Conservation (phyloP, 2,797 vertebrate species). For the Tolypeutes matacus region DNA sequence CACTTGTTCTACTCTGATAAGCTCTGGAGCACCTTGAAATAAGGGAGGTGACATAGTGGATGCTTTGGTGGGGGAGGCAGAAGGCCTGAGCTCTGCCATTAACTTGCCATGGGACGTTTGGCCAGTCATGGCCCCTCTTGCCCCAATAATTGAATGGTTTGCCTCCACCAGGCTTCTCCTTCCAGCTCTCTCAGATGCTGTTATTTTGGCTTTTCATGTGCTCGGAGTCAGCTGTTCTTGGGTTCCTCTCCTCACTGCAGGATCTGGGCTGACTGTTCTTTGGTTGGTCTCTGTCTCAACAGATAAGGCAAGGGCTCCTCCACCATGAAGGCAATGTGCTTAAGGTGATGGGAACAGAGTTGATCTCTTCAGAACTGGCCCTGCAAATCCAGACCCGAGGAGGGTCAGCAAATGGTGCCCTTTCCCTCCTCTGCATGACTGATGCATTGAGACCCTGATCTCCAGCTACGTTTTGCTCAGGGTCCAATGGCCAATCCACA, state of each 20-base stretch:
- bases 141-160: background rate
- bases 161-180: background rate
- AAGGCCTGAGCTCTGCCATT: background rate
- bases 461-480: background rate
- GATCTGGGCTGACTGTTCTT: background rate
- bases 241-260: background rate
- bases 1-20: background rate
- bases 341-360: background rate
- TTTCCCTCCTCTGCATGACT: background rate
- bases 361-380: background rate
- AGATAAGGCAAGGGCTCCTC: background rate
- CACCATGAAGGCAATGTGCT: background rate
- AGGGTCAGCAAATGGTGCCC: background rate
- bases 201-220: background rate
- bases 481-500: background rate
- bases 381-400: background rate
- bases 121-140: background rate
- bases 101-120: background rate
- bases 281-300: background rate
- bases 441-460: background rate
- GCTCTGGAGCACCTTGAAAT: too few relatives aligned
- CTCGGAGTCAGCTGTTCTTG: background rate
- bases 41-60: background rate
- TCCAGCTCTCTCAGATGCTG: background rate
- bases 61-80: background rate